Evolutionary conservation across 2,888 invertebrate species (phyloP), one percentile per base, ranked within the genome.

Genomic region (Chalcosyrphus nemorum): DNA sequence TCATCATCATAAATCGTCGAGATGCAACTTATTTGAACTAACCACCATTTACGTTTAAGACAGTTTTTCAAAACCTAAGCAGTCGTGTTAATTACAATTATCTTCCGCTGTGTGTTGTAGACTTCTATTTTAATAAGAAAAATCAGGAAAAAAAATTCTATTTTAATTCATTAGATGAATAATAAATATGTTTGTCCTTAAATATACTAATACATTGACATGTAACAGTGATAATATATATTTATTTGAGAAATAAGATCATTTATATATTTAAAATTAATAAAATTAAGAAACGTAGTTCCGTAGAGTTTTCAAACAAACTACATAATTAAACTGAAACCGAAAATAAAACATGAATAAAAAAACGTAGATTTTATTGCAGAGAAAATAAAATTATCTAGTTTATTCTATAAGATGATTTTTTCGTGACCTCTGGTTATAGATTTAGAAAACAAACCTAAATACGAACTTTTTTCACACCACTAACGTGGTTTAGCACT

Each of bases 181-280:
- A 56, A 45, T 38, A 43, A 52, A 35, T 47, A 32, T 45, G 27
- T 71, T 78, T 65, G 32, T 65, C 50, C 32, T 32, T 29, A 29
- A 70, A 35, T 71, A 70, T 71, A 70, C 59, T 70, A 65, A 41
- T 80, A 66, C 52, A 66, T 66, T 68, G 52, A 59, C 17, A 70
- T 74, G 70, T 81, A 76, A 81, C 57, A 71, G 81, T 81, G 81
- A 76, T 81, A 81, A 47, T 50, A 57, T 21, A 59, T 24, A 65
- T 57, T 77, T 76, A 59, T 71, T 76, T 76, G n/a, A 65, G 45
- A 59, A 59, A 65, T 35, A 76, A 71, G 45, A 32, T 65, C 19
- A 68, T 65, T 63, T 70, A 45, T 57, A 71, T 57, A 38, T 65
- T 35, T 9, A 0, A 32, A 9, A 32, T 32, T 24, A 24, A 29